Evolutionary conservation across 2,797 vertebrate species (phyloP), one percentile per base, ranked within the genome.

Genomic region (Sparidentex hasta): DNA sequence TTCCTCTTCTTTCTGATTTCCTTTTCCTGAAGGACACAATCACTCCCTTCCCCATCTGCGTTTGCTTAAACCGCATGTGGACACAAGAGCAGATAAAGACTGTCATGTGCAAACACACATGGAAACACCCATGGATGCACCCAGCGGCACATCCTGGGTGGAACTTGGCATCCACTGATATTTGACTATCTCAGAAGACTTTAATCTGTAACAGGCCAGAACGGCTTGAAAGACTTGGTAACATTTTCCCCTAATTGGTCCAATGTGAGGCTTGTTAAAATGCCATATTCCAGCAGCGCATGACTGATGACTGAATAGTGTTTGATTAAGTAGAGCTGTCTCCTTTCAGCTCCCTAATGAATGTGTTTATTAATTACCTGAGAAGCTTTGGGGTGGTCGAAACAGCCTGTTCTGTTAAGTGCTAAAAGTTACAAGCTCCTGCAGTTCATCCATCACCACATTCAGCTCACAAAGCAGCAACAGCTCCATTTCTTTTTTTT

Each of bases 201-300:
- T 72, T 58, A 68, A 65, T 62, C 68, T 62, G 76, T 64, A 85
- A 65, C 76, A 76, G 65, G 58, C 78, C 80, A 61, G 57, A 83
- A 89, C 52, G 52, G 66, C 75, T 68, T 74, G 59, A 59, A 81
- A 59, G 76, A 52, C 76, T 84, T 43, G 66, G 52, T 56, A 25
- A 76, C 52, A 81, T 76, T 82, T 72, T 20, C 51, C 56, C 41
- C 69, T 87, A 90, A 94, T 93, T 88, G 89, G 75, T 85, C 51
- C 52, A 74, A 78, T 29, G 63, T 67, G 72, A 77, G n/a, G 51
- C 74, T 93, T 83, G 83, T 91, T 91, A 82, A 91, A 87, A 84
- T 67, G 63, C 72, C 78, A 78, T 88, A 76, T 89, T 87, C 75
- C 54, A 65, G 75, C 57, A 48, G 71, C 14, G 71, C 83, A 80